Percentiles rank a stretch among this genome's conserved stretches.
Evolutionary conservation across 2,888 invertebrate genomes (phyloP).

Genomic region (Trichacis sp.): DNA sequence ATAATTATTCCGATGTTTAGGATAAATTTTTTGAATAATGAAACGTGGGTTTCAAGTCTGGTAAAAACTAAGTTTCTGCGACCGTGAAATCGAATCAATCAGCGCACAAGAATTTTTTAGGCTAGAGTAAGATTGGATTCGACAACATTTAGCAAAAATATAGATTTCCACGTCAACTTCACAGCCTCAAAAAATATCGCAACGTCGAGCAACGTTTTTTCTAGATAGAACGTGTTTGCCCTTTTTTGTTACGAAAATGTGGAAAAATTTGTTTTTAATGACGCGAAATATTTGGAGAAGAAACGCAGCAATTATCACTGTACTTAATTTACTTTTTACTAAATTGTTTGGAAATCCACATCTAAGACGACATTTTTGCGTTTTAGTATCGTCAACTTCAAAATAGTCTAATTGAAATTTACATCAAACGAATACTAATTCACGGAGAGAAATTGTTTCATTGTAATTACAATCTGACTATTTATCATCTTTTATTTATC

Average conservation of each 20-base stretch:
- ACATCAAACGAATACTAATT: not conserved
- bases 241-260: not conserved
- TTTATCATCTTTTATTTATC: too few relatives aligned
- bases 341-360: not conserved
- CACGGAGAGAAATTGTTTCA: too few relatives aligned
- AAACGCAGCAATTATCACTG: not conserved
- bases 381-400: not conserved
- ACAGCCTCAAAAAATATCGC: constrained; percentile 1
- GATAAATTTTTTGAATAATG: not conserved
- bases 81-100: too few relatives aligned
- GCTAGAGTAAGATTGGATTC: not conserved
- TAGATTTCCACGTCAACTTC: not conserved
- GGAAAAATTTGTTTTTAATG: not conserved
- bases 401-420: not conserved
- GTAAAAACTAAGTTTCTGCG: not conserved
- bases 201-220: not conserved
- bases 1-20: too few relatives aligned
- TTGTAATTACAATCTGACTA: too few relatives aligned
- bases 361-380: not conserved
- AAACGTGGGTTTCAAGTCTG: not conserved
- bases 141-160: not conserved
- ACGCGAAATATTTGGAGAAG: not conserved
- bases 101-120: not conserved
- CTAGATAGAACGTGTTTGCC: not conserved
- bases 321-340: not conserved